Evolutionary conservation across 35 echinoderm and acorn worm species (phyloP), one percentile per base, ranked within the genome.

Genomic region (Ophioderma brevispina): DNA sequence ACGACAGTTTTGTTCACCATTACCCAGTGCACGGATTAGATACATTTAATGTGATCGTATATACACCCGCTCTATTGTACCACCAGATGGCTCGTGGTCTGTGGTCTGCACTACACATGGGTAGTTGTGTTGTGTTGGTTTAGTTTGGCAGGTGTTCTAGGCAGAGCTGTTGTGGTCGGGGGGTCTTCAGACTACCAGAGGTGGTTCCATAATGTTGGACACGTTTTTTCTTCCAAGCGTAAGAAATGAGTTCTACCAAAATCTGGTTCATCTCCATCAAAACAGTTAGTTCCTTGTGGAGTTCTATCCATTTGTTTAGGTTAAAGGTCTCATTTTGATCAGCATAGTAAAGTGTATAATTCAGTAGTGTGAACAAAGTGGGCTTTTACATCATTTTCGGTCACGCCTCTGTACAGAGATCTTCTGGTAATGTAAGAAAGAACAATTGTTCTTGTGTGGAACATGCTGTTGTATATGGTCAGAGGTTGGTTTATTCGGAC

Each of bases 31-130:
- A 98, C 2, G 96, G 96, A 56, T 98, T 98, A 21, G n/a, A 94
- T 10, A 94, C 92, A 86, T 98, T 98, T 32, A 98, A n/a, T n/a
- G 80, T 98, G 31, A 98, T 81, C 25, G 89, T 98, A 70, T 98
- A 98, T 15, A 76, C 81, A 5, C 96, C 96, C 42, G 86, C 89
- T 49, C 87, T 87, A 15, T 89, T 80, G 43, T 98, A 98, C 92
- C 92, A 94, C 92, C 92, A 98, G 63, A 94, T 92, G 0, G 92
- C 89, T 49, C 91, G 25, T 23, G 89, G 96, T 98, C 96, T 34
- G 35, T 80, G 18, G 96, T 98, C 75, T 87, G 75, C 0, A 98
- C 85, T 6, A 94, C 94, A 36, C 84, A 96, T 0, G n/a, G 94
- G 94, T n/a, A 91, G 55, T 4, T 46, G 63, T 0, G 94, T 90